Conservation (phyloP, 2,113 vertebrate genomes). For the Notiomystis cincta region DNA sequence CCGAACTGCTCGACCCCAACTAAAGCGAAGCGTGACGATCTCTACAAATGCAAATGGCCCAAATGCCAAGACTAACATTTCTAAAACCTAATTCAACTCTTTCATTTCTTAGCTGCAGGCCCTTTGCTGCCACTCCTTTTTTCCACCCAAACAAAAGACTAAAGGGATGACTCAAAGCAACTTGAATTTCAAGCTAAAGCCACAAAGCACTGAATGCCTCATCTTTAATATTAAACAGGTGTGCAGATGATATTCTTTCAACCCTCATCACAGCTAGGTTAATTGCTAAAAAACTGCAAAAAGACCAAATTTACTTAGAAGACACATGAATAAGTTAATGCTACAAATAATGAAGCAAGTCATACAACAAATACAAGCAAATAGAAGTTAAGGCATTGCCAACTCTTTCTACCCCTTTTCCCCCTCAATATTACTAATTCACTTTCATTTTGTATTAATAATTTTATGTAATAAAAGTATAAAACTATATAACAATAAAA, state of each 20-base stretch:
- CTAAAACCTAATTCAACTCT: constrained; percentile 51
- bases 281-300: neutral
- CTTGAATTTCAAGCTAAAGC: constrained; percentile 59
- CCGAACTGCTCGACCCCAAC: neutral
- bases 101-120: constrained; percentile 48
- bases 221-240: constrained; percentile 67
- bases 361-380: neutral
- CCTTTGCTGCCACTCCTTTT: constrained; percentile 37
- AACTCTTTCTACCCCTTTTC: neutral
- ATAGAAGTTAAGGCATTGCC: neutral
- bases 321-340: neutral
- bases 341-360: neutral
- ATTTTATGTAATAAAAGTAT: neutral
- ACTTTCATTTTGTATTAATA: neutral
- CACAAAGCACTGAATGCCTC: constrained; percentile 43
- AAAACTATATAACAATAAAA: neutral
- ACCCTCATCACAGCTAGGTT: constrained; percentile 11
- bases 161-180: constrained; percentile 56
- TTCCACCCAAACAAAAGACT: constrained; percentile 53
- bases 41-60: constrained; percentile 16
- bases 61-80: constrained; percentile 23
- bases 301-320: neutral
- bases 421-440: neutral
- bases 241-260: constrained; percentile 46
- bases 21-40: neutral